These are phyloP conservation scores for Hoplostethus atlanticus DNA, from an alignment of 2,797 vertebrate genomes.

Conservation along the genomic window DNA sequence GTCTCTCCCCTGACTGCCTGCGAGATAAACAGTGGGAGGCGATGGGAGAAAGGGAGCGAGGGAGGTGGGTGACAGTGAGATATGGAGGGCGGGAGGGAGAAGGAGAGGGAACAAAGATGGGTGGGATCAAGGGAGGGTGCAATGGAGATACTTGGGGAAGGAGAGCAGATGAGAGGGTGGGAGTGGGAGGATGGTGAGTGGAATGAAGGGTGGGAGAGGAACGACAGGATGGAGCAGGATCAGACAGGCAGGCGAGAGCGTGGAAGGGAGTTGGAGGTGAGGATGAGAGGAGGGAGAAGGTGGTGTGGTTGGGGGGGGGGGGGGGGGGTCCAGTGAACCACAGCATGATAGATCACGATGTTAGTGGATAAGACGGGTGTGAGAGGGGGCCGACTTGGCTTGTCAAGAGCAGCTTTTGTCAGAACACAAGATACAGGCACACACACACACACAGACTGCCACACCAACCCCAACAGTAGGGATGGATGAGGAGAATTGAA, in stretches of 20 bases:
- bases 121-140: conserved; percentile 33
- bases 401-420: conserved; percentile 70
- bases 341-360: conserved; percentile 76
- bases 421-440: conserved; percentile 47
- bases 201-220: conserved; percentile 2
- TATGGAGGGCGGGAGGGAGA: conserved; percentile 21
- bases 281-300: conserved; percentile 38
- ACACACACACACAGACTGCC: conserved; percentile 6
- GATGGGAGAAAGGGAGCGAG: conserved; percentile 28
- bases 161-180: conserved; percentile 39
- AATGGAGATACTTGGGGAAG: not conserved
- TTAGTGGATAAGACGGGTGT: conserved; percentile 72
- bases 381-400: conserved; percentile 61
- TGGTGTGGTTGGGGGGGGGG: not conserved
- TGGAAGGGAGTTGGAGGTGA: conserved; percentile 48
- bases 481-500: conserved; percentile 23
- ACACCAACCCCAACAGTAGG: conserved; percentile 20
- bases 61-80: not conserved
- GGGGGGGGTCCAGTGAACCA: conserved; percentile 50
- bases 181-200: conserved; percentile 19
- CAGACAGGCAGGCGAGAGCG: conserved; percentile 48
- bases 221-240: conserved; percentile 47
- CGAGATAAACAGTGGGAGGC: conserved; percentile 61
- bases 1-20: conserved; percentile 50
- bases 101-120: conserved; percentile 49